Evolutionary conservation across 2,113 vertebrate genomes (phyloP).

Genomic region (Vanacampus margaritifer): DNA sequence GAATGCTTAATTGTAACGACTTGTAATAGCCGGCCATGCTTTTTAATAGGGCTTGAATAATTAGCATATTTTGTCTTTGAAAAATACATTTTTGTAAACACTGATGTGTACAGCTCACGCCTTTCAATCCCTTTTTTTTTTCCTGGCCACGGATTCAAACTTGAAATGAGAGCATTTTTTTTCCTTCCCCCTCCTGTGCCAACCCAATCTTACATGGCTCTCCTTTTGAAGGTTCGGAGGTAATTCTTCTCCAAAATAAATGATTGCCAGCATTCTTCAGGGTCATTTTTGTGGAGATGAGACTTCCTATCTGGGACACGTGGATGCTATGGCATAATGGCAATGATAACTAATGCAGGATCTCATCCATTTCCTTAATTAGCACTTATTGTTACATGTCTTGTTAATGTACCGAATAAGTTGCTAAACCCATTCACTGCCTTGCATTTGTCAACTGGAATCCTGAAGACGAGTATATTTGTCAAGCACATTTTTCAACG

Average conservation of each 20-base stretch:
- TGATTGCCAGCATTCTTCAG: constrained; percentile 56
- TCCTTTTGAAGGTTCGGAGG: constrained; percentile 58
- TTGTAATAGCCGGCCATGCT: constrained; percentile 41
- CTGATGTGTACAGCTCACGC: constrained; percentile 38
- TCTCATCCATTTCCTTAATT: too few species aligned
- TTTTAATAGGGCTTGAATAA: constrained; percentile 49
- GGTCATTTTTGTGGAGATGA: constrained; percentile 48
- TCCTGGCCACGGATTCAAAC: constrained; percentile 44
- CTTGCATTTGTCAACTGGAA: too few species aligned
- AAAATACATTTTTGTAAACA: constrained; percentile 48
- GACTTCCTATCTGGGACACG: neutral
- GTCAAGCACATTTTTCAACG: too few species aligned
- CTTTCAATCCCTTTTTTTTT: constrained; percentile 27
- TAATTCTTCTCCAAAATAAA: constrained; percentile 54
- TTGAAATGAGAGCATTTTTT: constrained; percentile 45
- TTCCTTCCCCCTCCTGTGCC: constrained; percentile 34
- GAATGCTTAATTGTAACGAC: constrained; percentile 38
- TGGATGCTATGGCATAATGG: neutral
- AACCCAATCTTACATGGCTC: constrained; percentile 61
- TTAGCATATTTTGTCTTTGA: constrained; percentile 45
- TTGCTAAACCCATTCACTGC: too few species aligned
- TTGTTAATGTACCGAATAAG: too few species aligned
- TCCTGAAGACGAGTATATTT: too few species aligned
- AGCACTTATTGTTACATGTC: too few species aligned
- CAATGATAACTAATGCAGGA: too few species aligned